A percentile compares a stretch with the other conserved stretches of the same genome.
Conservation (phyloP, 2,113 vertebrate species). For the Pelecanus crispus region DNA sequence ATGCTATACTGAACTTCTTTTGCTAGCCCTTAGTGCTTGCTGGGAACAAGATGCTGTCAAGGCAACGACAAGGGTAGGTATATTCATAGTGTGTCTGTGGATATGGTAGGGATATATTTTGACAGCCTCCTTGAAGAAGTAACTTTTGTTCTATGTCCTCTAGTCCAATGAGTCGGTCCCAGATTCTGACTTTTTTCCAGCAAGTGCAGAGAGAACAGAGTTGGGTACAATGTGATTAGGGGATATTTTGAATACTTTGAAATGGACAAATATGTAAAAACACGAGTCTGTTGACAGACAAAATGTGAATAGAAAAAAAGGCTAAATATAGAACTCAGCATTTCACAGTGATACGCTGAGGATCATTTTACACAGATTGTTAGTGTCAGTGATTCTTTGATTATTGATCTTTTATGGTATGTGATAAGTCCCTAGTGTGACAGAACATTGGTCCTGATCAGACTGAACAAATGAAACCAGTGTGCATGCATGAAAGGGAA, state of each 20-base stretch:
- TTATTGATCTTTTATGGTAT: accelerated
- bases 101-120: neutral
- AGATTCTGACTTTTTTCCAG: neutral
- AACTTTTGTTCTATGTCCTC: neutral
- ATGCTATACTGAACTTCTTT: neutral
- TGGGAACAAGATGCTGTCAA: neutral
- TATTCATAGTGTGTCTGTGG: neutral
- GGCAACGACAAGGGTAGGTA: neutral
- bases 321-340: neutral
- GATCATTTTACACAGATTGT: neutral
- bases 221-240: neutral
- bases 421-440: accelerated
- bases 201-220: neutral
- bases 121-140: neutral
- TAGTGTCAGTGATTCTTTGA: neutral
- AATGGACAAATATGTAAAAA: neutral
- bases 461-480: neutral
- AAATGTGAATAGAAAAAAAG: neutral
- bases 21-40: neutral
- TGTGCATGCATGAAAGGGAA: neutral
- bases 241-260: neutral
- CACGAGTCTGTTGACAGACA: neutral
- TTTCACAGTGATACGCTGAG: neutral
- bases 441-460: neutral
- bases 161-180: neutral